These are phyloP conservation scores for Enteromius paludinosus DNA, from an alignment of 2,797 vertebrate genomes.

Conservation along the genomic window DNA sequence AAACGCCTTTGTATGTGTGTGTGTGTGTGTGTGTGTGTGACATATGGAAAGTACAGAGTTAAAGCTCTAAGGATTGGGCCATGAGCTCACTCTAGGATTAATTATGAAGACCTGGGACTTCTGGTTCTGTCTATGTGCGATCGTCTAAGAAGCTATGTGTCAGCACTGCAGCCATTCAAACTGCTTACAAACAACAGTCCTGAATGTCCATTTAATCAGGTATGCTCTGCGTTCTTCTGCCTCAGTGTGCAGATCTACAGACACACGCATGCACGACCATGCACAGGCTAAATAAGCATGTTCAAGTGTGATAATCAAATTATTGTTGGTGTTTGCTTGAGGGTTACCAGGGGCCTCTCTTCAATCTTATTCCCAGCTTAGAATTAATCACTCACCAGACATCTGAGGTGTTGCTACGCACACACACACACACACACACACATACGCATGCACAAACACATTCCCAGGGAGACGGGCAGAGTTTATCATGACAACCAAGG, in stretches of 20 bases:
- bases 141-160: slow-evolving; percentile 56
- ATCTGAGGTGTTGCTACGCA: slow-evolving; percentile 56
- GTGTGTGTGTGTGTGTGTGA: slow-evolving; percentile 1
- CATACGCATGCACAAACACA: slow-evolving; percentile 55
- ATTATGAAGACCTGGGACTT: slow-evolving; percentile 55
- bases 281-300: slow-evolving; percentile 61
- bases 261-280: slow-evolving; percentile 49
- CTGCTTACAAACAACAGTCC: slow-evolving; percentile 55
- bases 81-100: slow-evolving; percentile 56
- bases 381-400: slow-evolving; percentile 63
- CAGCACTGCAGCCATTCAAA: slow-evolving; percentile 60
- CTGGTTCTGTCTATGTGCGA: slow-evolving; percentile 57
- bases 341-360: slow-evolving; percentile 79
- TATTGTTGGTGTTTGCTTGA: slow-evolving; percentile 64
- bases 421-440: slow-evolving; percentile 50
- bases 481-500: slow-evolving; percentile 82
- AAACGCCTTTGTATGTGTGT: background rate
- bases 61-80: slow-evolving; percentile 52
- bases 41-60: slow-evolving; percentile 52
- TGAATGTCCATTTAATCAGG: slow-evolving; percentile 63
- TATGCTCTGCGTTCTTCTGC: slow-evolving; percentile 43
- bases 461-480: slow-evolving; percentile 73
- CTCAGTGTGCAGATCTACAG: slow-evolving; percentile 44
- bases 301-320: slow-evolving; percentile 75
- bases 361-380: slow-evolving; percentile 81